Evolutionary conservation across 2,113 vertebrate genomes (phyloP).

Genomic region (Cheilinus undulatus): DNA sequence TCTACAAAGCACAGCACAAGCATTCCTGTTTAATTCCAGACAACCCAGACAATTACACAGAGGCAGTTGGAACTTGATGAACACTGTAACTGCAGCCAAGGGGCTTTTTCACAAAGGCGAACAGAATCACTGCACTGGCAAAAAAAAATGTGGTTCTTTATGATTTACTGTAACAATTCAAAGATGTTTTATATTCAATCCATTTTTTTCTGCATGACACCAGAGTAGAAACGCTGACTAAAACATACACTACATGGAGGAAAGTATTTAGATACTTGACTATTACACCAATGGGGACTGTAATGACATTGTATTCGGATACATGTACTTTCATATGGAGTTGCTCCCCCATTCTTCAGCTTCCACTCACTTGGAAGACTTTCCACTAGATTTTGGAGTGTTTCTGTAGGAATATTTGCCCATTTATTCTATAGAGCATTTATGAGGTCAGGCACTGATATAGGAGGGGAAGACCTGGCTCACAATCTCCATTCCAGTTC

Average conservation of each 20-base stretch:
- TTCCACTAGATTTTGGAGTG: no score
- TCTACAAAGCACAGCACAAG: slow-evolving; percentile 21
- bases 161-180: neutral
- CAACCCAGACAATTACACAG: slow-evolving; percentile 19
- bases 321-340: no score
- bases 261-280: no score
- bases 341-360: no score
- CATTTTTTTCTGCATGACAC: neutral
- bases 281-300: no score
- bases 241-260: neutral
- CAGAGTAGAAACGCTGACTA: neutral
- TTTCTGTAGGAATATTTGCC: no score
- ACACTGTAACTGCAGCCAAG: slow-evolving; percentile 4
- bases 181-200: neutral
- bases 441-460: no score
- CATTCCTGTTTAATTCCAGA: slow-evolving; percentile 14
- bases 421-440: no score
- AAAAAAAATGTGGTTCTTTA: slow-evolving; percentile 8
- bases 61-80: slow-evolving; percentile 8
- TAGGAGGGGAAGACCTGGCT: no score
- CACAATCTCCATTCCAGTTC: no score
- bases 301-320: no score
- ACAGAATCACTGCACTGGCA: neutral
- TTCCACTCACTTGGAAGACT: no score
- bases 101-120: slow-evolving; percentile 4